These are phyloP conservation scores for Schizotus pectinicornis DNA, from an alignment of 2,888 invertebrate genomes.

Conservation along the genomic window DNA sequence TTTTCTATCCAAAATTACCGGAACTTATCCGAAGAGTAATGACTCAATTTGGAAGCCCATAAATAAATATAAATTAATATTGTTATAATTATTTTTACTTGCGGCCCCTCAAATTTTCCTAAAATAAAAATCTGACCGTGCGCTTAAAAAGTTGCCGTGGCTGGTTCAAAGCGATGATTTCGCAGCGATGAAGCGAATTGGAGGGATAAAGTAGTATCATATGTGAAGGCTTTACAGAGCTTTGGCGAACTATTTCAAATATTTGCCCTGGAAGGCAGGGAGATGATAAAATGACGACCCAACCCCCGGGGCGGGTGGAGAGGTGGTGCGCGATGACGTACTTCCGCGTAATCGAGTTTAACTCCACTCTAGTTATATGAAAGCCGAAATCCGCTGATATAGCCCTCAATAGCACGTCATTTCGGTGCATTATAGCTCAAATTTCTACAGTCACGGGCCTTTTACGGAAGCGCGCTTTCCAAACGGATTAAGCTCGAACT, in stretches of 20 bases:
- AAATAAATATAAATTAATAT: no score
- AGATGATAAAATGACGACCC: conserved; percentile 15
- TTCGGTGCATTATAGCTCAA: conserved; percentile 7
- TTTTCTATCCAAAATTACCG: no score
- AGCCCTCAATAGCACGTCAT: conserved; percentile 17
- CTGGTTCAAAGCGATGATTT: neutral
- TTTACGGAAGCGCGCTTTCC: neutral
- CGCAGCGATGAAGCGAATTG: neutral
- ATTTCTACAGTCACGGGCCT: neutral
- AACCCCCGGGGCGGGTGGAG: conserved; percentile 12
- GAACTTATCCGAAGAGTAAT: no score
- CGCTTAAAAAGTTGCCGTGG: no score
- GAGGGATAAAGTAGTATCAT: no score
- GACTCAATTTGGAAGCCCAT: no score
- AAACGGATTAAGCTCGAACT: neutral
- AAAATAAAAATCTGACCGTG: no score
- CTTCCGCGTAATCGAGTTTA: conserved; percentile 27
- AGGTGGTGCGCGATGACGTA: conserved; percentile 24
- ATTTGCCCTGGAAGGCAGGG: conserved; percentile 15
- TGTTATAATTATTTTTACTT: no score
- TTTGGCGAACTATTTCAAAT: conserved; percentile 19
- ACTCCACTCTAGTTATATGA: conserved; percentile 21
- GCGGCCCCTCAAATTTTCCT: no score
- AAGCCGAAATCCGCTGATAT: conserved; percentile 23
- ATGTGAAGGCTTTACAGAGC: neutral